Evolutionary conservation across 2,888 invertebrate species (phyloP).

Genomic region (Epistrophe eligans): DNA sequence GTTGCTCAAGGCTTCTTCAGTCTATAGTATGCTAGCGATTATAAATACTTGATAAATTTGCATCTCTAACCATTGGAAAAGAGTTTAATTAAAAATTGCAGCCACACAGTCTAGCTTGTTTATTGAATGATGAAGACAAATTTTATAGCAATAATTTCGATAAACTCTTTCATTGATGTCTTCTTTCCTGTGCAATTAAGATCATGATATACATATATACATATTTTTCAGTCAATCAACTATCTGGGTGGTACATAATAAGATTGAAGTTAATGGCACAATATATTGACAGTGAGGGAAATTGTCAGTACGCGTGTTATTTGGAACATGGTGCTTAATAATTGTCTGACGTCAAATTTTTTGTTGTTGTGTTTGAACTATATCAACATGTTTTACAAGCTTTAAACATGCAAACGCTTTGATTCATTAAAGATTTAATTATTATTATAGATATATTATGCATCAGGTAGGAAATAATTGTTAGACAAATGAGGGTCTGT

Average conservation of each 20-base stretch:
- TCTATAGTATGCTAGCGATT: slow-evolving; percentile 7
- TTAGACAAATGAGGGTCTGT: no score
- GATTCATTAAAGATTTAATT: no score
- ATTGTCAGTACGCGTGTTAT: neutral
- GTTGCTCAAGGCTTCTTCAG: slow-evolving; percentile 41
- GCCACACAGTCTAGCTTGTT: slow-evolving; percentile 50
- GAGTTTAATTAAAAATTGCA: slow-evolving; percentile 58
- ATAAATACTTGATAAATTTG: slow-evolving; percentile 55
- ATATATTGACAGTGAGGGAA: slow-evolving; percentile 4
- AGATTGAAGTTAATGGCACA: slow-evolving; percentile 27
- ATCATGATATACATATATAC: neutral
- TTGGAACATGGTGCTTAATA: no score
- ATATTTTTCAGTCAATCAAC: neutral
- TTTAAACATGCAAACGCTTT: no score
- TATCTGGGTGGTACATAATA: slow-evolving; percentile 43
- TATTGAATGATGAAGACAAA: slow-evolving; percentile 14
- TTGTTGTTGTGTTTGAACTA: no score
- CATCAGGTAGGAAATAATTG: no score
- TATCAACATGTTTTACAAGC: no score
- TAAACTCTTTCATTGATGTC: slow-evolving; percentile 18
- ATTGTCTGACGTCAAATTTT: no score
- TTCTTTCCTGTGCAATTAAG: slow-evolving; percentile 62
- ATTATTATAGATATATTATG: no score
- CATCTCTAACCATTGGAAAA: slow-evolving; percentile 45
- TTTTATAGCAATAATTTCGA: neutral